Evolutionary conservation across 2,113 vertebrate genomes (phyloP).

Genomic region (Brienomyrus longianalis): DNA sequence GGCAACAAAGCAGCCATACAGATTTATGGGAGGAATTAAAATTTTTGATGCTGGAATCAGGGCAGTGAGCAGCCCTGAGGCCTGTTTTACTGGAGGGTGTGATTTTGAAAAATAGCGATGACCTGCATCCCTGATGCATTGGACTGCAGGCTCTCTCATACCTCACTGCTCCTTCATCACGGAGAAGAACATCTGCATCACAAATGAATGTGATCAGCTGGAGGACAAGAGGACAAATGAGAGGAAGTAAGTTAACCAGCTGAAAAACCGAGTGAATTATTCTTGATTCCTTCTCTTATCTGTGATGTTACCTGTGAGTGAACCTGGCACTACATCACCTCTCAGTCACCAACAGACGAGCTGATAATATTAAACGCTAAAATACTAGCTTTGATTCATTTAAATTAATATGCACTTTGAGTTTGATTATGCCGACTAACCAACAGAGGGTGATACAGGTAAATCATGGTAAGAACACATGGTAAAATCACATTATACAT

Average conservation of each 20-base stretch:
- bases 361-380: neutral
- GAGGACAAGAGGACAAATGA: neutral
- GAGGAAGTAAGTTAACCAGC: neutral
- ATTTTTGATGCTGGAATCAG: neutral
- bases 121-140: neutral
- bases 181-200: neutral
- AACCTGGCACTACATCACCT: neutral
- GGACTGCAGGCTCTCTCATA: neutral
- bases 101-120: neutral
- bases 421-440: neutral
- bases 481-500: neutral
- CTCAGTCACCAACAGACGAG: neutral
- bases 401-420: neutral
- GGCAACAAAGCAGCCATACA: conserved; percentile 13
- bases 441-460: neutral
- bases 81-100: neutral
- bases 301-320: conserved; percentile 1
- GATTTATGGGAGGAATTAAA: conserved; percentile 20
- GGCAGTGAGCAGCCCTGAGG: neutral
- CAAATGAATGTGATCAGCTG: neutral
- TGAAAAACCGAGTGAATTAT: neutral
- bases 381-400: neutral
- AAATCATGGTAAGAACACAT: neutral
- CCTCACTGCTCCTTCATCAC: neutral
- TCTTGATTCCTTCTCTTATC: neutral